phyloP scores from a whole-genome alignment of 2,113 vertebrate genomes.

The Todiramphus chloris region DNA sequence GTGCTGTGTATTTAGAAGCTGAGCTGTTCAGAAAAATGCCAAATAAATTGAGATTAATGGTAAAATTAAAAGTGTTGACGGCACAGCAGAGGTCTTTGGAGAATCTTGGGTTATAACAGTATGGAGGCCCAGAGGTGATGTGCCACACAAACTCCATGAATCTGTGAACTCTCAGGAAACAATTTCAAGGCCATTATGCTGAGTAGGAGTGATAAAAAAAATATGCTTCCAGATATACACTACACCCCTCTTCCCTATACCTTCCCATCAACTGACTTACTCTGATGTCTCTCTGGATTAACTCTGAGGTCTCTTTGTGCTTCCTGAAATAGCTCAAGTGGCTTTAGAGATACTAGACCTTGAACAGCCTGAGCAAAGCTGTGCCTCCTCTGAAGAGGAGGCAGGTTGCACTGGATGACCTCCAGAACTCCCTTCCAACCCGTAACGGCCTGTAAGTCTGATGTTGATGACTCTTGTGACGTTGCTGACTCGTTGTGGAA shows the following conservation, averaged over 20 bases:
- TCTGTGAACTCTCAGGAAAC: neutral
- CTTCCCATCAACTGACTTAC: neutral
- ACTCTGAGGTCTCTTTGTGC: neutral
- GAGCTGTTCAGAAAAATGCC: neutral
- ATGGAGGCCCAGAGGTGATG: neutral
- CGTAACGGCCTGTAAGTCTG: neutral
- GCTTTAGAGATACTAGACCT: neutral
- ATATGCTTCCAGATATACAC: neutral
- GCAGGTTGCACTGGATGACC: neutral
- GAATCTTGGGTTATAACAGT: neutral
- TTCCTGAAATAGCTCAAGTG: neutral
- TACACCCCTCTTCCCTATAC: neutral
- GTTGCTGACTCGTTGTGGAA: neutral
- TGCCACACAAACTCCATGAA: neutral
- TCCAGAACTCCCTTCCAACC: neutral
- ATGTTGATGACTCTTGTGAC: neutral
- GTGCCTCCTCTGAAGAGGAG: neutral
- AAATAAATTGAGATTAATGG: slow-evolving; percentile 1
- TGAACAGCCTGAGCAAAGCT: neutral
- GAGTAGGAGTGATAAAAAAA: neutral
- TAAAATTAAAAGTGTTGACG: neutral
- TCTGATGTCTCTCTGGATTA: neutral
- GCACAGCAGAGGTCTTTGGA: neutral
- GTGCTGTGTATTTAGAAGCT: neutral
- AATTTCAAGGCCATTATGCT: neutral